Base-by-base conservation (phyloP, 2,797 vertebrate species). In the Trachops cirrhosus region DNA sequence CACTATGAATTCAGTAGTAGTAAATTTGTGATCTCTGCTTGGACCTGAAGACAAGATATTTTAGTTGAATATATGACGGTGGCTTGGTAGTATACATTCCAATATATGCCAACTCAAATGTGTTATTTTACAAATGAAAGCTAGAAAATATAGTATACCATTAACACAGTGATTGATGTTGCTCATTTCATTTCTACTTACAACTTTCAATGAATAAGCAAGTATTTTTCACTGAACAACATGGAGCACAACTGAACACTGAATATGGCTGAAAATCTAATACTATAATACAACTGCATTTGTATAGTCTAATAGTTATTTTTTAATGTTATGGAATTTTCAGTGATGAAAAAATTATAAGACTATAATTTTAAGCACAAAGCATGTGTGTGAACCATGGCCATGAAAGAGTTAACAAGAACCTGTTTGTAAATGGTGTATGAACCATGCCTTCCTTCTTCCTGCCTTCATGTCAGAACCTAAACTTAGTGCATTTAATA, bases 401-500 rank as follows among this genome's bases (percentile, higher is more conserved):
- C 86, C 57, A 71, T 24, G 84, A 96, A 98, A 95, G 93, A 86
- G 97, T 98, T 98, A 98, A 98, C 84, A 97, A 24, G 95, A 92
- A 86, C 50, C 96, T 3, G 94, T 98, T 97, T 96, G 86, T 95
- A 96, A 97, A 96, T 95, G 95, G 24, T 94, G 44, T 74, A 89
- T 50, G 87, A 97, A 15, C 88, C 88, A 91, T 96, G 93, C 71
- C 89, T 97, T 90, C 21, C 86, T 98, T 98, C 98, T 96, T 92
- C 73, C 89, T 97, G 90, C 19, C 87, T 98, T 98, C 98, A 96
- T 98, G 98, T 98, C 98, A 98, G 93, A 98, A 98, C 95, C 89
- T 87, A 98, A 98, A 98, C 97, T 98, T 98, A 96, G 82, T 94
- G 87, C 96, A 96, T 98, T 98, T 98, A 98, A 98, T 98, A 98